These are phyloP conservation scores for Beris chalybata DNA, from an alignment of 2,888 invertebrate species.

Conservation along the genomic window DNA sequence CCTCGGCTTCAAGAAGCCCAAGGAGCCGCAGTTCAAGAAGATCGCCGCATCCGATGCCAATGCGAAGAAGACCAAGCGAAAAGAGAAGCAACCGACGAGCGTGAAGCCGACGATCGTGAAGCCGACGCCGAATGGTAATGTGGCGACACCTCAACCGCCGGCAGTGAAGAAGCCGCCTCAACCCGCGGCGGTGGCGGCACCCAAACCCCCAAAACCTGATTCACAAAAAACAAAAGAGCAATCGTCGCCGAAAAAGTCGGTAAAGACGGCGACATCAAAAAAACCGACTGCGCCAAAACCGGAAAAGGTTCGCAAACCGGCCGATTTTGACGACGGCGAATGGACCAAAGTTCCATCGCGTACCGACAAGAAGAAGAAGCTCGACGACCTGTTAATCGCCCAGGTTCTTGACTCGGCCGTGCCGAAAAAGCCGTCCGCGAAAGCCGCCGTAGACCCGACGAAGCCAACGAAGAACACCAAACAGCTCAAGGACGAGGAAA, in stretches of 20 bases:
- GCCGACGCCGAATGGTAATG: background rate
- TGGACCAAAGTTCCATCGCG: constrained; percentile 24
- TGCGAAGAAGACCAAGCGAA: constrained; percentile 5
- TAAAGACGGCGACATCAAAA: background rate
- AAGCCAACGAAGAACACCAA: constrained; percentile 14
- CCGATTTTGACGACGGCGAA: constrained; percentile 25
- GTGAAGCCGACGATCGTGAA: background rate
- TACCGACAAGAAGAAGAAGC: constrained; percentile 27
- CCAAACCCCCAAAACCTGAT: no score
- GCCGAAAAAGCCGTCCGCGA: background rate
- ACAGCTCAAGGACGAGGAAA: constrained; percentile 24
- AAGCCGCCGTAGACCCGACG: background rate
- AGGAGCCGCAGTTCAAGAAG: constrained; percentile 25
- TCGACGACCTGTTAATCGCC: constrained; percentile 8
- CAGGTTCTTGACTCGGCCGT: background rate
- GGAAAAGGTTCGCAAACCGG: constrained; percentile 20
- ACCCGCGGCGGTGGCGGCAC: background rate
- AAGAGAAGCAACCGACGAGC: constrained; percentile 11
- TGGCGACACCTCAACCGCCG: background rate
- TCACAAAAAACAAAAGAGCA: background rate
- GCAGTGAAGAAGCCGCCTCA: constrained; percentile 10
- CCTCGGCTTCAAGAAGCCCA: constrained; percentile 14
- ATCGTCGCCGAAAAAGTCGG: background rate
- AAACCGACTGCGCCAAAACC: background rate
- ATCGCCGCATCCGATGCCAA: constrained; percentile 6